A percentile compares a stretch with the other conserved stretches of the same genome.
Evolutionary conservation across 2,888 invertebrate species (phyloP).

Genomic region (Nomada hirtipes): DNA sequence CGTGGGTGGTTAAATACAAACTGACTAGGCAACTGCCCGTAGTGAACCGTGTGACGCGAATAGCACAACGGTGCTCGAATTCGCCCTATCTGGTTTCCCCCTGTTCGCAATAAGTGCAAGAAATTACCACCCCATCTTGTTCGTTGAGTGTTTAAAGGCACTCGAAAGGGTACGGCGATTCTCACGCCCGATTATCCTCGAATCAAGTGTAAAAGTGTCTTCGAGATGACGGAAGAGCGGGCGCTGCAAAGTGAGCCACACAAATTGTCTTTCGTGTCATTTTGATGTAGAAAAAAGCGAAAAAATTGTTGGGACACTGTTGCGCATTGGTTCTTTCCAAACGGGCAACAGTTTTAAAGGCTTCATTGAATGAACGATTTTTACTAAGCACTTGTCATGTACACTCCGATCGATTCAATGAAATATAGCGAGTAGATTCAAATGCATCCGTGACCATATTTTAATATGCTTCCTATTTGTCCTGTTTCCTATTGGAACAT

Average conservation of each 20-base stretch:
- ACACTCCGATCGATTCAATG: no score
- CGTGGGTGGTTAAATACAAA: constrained; percentile 43
- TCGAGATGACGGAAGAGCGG: constrained; percentile 54
- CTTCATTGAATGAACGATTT: no score
- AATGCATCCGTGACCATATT: no score
- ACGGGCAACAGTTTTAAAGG: no score
- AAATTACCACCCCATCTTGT: not conserved
- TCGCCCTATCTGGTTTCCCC: constrained; percentile 1
- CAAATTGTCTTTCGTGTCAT: no score
- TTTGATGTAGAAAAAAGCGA: not conserved
- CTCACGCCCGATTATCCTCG: not conserved
- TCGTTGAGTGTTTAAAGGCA: constrained; percentile 5
- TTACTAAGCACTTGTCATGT: no score
- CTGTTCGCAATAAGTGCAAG: not conserved
- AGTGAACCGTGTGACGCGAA: constrained; percentile 46
- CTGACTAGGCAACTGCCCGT: constrained; percentile 14
- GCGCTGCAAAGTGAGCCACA: not conserved
- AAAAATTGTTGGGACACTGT: no score
- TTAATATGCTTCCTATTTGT: no score
- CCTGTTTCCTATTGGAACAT: not conserved
- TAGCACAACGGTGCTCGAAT: constrained; percentile 30
- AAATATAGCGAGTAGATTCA: no score
- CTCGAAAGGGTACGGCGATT: not conserved
- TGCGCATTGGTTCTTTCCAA: no score
- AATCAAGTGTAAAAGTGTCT: not conserved